phyloP scores from a whole-genome alignment of 2,797 vertebrate species.

The Carapus acus region DNA sequence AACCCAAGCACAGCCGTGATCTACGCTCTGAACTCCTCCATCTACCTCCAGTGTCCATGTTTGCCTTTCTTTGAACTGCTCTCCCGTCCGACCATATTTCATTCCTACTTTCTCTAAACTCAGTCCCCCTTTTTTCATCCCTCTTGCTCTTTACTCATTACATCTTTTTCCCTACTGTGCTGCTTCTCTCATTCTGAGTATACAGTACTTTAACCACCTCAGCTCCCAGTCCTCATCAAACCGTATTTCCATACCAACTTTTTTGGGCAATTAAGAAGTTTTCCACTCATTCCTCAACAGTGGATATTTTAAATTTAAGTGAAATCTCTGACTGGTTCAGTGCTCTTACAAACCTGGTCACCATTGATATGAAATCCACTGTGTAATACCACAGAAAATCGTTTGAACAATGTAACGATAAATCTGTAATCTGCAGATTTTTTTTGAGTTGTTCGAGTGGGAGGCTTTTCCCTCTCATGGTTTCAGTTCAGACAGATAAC shows the following conservation, averaged over 20 bases:
- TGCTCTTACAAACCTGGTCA: constrained; percentile 23
- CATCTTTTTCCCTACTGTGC: constrained; percentile 10
- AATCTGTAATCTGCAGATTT: too few relatives aligned
- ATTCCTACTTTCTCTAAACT: constrained; percentile 24
- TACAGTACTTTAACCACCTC: constrained; percentile 38
- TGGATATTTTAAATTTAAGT: too few relatives aligned
- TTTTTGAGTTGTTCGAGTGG: too few relatives aligned
- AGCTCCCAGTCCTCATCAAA: too few relatives aligned
- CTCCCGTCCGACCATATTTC: constrained; percentile 38
- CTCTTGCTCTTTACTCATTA: constrained; percentile 25
- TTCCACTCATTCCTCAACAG: constrained; percentile 46
- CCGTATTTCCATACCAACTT: too few relatives aligned
- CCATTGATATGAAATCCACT: too few relatives aligned
- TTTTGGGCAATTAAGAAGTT: constrained; percentile 33
- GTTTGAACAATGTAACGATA: too few relatives aligned
- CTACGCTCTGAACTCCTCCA: constrained; percentile 19
- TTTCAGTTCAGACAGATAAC: too few relatives aligned
- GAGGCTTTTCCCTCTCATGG: too few relatives aligned
- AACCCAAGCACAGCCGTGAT: constrained; percentile 15
- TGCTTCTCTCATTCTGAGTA: constrained; percentile 4
- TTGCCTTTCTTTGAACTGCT: constrained; percentile 38
- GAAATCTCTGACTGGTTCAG: constrained; percentile 46
- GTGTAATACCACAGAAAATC: too few relatives aligned
- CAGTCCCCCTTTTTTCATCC: constrained; percentile 54
- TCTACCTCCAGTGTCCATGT: constrained; percentile 34